Conservation (phyloP, 2,113 vertebrate species). For the Strix uralensis region DNA sequence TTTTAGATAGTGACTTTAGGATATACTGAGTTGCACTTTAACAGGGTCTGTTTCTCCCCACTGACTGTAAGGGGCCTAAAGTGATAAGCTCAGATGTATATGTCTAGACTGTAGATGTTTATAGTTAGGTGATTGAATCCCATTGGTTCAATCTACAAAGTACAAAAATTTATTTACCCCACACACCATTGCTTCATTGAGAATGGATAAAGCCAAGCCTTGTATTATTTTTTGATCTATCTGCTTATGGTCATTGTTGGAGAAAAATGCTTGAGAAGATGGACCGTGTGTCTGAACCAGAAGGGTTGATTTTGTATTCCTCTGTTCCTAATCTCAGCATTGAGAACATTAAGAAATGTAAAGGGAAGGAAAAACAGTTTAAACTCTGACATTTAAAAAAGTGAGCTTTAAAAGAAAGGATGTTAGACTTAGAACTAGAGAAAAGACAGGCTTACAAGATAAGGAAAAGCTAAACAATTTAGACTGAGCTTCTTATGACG, state of each 20-base stretch:
- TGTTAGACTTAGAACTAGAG: neutral
- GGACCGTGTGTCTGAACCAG: neutral
- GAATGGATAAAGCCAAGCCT: neutral
- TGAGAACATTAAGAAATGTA: neutral
- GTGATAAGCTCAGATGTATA: neutral
- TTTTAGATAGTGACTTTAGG: neutral
- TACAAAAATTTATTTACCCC: neutral
- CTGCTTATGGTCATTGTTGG: neutral
- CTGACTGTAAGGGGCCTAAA: neutral
- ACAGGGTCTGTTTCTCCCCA: neutral
- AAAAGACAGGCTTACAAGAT: slow-evolving; percentile 17
- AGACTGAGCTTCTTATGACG: slow-evolving; percentile 55
- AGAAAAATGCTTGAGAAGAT: neutral
- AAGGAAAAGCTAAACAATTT: slow-evolving; percentile 26
- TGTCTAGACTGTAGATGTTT: neutral
- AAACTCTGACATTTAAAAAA: neutral
- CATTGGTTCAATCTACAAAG: neutral
- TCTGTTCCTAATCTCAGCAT: neutral
- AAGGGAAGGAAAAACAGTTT: neutral
- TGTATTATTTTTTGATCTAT: neutral
- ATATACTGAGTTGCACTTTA: slow-evolving; percentile 22
- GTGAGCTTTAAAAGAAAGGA: neutral
- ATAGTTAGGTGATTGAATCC: neutral
- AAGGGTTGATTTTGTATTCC: neutral
- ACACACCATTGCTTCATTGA: neutral